A percentile compares a stretch with the other conserved stretches of the same genome.
Conservation (phyloP, 2,113 vertebrate genomes). For the Vidua chalybeata region DNA sequence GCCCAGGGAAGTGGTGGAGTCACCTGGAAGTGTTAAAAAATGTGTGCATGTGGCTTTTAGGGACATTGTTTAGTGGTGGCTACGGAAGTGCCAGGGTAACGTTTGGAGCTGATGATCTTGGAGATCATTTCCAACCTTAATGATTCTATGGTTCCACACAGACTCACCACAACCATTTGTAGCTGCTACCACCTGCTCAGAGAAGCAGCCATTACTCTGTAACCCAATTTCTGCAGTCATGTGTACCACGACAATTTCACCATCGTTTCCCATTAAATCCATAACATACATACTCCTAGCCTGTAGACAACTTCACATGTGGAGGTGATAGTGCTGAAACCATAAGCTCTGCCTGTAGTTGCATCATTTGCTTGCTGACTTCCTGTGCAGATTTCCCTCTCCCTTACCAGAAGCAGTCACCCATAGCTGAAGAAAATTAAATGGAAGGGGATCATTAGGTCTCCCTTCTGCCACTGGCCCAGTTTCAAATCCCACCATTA, state of each 20-base stretch:
- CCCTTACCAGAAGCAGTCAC: not conserved
- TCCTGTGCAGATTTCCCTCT: not conserved
- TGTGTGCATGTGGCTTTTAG: not conserved
- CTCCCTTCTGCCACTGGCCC: constrained; percentile 20
- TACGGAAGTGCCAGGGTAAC: not conserved
- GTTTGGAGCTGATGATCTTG: not conserved
- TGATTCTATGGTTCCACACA: not conserved
- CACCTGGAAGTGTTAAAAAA: not conserved
- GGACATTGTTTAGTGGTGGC: not conserved
- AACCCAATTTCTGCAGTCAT: not conserved
- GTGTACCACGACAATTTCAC: not conserved
- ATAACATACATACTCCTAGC: not conserved
- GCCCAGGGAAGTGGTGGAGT: not conserved
- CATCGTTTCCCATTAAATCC: not conserved
- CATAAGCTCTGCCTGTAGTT: not conserved
- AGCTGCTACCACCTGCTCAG: not conserved
- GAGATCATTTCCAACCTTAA: not conserved
- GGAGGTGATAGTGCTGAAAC: not conserved
- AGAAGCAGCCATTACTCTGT: not conserved
- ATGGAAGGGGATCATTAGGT: constrained; percentile 24
- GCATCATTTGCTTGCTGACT: not conserved
- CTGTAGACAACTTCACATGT: not conserved
- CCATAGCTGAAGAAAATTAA: constrained; percentile 3
- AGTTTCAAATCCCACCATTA: constrained; percentile 41
- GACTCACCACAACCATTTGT: not conserved